phyloP scores from a whole-genome alignment of 2,797 vertebrate genomes.

The Clarias platycephalus region DNA sequence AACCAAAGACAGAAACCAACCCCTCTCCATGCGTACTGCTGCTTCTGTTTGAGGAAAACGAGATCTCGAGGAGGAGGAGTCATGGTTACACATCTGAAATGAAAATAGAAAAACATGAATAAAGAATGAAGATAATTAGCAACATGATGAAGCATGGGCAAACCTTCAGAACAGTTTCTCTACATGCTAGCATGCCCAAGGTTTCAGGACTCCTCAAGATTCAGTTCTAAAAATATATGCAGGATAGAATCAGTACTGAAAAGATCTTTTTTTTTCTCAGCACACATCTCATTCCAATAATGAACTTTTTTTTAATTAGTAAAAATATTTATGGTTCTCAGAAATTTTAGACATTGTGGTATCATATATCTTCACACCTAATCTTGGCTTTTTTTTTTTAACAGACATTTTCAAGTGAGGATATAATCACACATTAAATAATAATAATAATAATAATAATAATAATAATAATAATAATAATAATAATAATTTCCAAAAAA shows the following conservation, averaged over 20 bases:
- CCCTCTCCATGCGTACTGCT: constrained; percentile 59
- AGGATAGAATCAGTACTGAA: background rate
- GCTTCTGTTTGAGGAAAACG: background rate
- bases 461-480: background rate
- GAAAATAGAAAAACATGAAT: constrained; percentile 1
- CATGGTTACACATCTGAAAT: constrained; percentile 12
- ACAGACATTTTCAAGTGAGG: background rate
- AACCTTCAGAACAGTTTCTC: background rate
- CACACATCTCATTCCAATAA: background rate
- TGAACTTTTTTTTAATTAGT: too few relatives aligned
- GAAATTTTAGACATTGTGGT: background rate
- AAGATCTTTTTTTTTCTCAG: background rate
- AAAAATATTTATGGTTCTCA: background rate
- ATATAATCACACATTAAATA: background rate
- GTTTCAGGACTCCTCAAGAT: background rate
- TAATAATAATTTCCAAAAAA: background rate
- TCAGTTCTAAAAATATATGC: background rate
- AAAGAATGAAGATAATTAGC: background rate
- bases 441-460: background rate
- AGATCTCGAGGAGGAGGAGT: background rate
- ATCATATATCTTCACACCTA: background rate
- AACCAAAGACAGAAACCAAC: constrained; percentile 98
- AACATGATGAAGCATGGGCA: background rate
- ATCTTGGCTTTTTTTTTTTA: background rate
- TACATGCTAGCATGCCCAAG: background rate